These are phyloP conservation scores for Clarias gariepinus DNA, from an alignment of 2,113 vertebrate species.

Conservation along the genomic window DNA sequence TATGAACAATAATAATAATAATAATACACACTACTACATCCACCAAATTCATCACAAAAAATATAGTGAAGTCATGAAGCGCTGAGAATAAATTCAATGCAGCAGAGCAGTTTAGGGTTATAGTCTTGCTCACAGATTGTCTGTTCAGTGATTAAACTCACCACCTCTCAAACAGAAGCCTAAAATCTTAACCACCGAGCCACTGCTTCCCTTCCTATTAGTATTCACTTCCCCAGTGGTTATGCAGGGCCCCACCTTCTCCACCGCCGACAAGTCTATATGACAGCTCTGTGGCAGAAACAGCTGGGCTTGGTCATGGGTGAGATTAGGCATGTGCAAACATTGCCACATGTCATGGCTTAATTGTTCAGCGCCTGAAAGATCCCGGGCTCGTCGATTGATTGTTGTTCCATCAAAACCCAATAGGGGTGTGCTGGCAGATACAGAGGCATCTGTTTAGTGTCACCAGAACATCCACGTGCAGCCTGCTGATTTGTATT, in stretches of 20 bases:
- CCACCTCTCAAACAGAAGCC: not conserved
- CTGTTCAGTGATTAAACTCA: not conserved
- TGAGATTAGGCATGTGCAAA: not conserved
- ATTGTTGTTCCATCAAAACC: constrained; percentile 31
- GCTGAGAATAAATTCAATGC: not conserved
- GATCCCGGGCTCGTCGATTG: not conserved
- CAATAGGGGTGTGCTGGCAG: constrained; percentile 23
- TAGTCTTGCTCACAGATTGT: not conserved
- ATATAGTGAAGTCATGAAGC: not conserved
- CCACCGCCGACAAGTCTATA: not conserved
- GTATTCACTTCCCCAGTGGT: not conserved
- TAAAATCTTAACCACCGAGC: not conserved
- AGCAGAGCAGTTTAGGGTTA: not conserved
- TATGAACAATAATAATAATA: no score
- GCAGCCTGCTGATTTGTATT: constrained; percentile 18
- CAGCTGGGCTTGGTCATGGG: constrained; percentile 43
- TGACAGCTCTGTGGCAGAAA: constrained; percentile 33
- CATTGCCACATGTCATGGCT: constrained; percentile 25
- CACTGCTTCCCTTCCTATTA: not conserved
- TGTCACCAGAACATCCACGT: constrained; percentile 26
- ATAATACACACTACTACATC: not conserved
- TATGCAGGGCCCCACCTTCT: constrained; percentile 17
- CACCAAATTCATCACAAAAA: not conserved
- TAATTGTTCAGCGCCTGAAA: constrained; percentile 38
- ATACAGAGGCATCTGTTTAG: constrained; percentile 40